Evolutionary conservation across 2,797 vertebrate species (phyloP).

Genomic region (Graptemys geographica): DNA sequence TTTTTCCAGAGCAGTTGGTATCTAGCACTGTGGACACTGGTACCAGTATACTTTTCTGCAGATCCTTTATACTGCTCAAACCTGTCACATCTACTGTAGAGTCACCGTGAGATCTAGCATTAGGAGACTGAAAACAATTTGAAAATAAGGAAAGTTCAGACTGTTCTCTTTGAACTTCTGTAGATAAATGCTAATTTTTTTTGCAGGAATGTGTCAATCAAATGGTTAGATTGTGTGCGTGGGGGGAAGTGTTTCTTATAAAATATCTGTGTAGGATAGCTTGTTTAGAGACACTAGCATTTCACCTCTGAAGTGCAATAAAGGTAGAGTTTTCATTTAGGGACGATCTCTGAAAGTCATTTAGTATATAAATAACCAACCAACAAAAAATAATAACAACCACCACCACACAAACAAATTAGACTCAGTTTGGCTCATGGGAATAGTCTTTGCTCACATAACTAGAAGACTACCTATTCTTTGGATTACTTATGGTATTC

Average conservation of each 20-base stretch:
- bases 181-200: background rate
- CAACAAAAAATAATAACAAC: background rate
- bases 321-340: background rate
- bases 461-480: background rate
- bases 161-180: background rate
- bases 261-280: background rate
- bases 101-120: background rate
- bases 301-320: background rate
- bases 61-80: background rate
- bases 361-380: background rate
- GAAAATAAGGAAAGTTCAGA: background rate
- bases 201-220: background rate
- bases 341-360: background rate
- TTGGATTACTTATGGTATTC: background rate
- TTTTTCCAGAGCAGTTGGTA: background rate
- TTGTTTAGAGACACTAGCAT: background rate
- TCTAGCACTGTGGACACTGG: background rate
- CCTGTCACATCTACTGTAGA: background rate
- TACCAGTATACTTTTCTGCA: background rate
- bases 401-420: fast-evolving
- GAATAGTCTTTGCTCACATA: background rate
- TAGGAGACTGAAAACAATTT: background rate
- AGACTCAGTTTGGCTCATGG: background rate
- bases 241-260: background rate
- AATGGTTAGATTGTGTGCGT: background rate